These are phyloP conservation scores for Phrynocephalus vlangalii DNA, from an alignment of 2,797 vertebrate species.

Conservation along the genomic window DNA sequence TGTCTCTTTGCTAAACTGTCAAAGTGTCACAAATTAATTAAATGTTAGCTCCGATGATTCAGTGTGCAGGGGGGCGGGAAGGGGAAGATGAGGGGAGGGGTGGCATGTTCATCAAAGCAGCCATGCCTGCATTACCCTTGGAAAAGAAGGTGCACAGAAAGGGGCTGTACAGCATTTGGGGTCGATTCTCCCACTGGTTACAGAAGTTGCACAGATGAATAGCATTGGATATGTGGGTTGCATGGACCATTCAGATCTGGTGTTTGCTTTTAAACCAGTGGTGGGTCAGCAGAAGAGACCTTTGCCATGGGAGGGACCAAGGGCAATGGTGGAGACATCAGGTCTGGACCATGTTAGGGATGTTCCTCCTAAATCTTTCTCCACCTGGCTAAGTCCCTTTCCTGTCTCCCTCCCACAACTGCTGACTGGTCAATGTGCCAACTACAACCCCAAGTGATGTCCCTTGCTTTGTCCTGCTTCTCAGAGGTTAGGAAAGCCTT, in stretches of 20 bases:
- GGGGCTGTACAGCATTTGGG: fast-evolving
- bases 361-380: too few species aligned
- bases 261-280: background rate
- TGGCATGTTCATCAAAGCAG: slow-evolving; percentile 69
- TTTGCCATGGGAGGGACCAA: background rate
- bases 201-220: too few species aligned
- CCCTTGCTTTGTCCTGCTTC: too few species aligned
- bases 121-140: slow-evolving; percentile 55
- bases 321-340: too few species aligned
- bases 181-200: background rate
- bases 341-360: too few species aligned
- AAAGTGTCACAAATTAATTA: slow-evolving; percentile 88
- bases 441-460: too few species aligned
- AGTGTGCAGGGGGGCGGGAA: slow-evolving; percentile 64
- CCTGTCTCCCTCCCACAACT: too few species aligned
- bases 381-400: too few species aligned
- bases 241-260: background rate
- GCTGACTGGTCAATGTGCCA: too few species aligned
- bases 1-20: slow-evolving; percentile 81
- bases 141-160: slow-evolving; percentile 24
- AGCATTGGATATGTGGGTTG: too few species aligned
- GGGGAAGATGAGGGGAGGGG: slow-evolving; percentile 48
- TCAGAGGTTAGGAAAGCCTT: too few species aligned
- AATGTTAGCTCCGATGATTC: slow-evolving; percentile 83
- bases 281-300: background rate